Base-by-base conservation (phyloP, 92 coral and sea anemone species). In the Porites divaricata region DNA sequence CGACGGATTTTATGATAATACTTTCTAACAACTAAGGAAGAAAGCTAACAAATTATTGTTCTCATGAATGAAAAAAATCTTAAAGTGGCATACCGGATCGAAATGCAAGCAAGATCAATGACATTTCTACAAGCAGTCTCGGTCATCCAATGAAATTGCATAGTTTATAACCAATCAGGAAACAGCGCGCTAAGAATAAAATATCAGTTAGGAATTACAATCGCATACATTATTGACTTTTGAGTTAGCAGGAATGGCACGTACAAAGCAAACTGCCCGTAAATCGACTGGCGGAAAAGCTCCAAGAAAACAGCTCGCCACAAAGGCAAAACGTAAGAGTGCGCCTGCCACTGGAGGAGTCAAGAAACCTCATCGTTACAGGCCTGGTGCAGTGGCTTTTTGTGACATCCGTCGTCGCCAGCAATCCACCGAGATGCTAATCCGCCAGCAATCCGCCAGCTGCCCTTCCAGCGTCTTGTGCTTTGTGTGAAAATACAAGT, bases 271-370 rank as follows among this genome's bases (percentile, higher is more conserved):
- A 87, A 92, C 95, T 74, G 93, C 93, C 15, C 95, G 91, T 87
- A 93, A 93, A 92, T 92, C 95, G 17, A 91, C 92, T 51, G 95
- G 95, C 54, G 98, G 98, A 80, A 94, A 94, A 81, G 98, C 98
- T 89, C 98, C 98, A 86, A 91, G 98, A 58, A 94, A 94, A 74
- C 94, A 92, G 74, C 93, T 93, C 76, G 96, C 96, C 83, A 93
- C 96, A 70, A 93, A 93, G 81, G 96, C 96, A 70, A 93, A 93
- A 50, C 95, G 95, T 25, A 91, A 91, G 76, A 91, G 95, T 70
- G 95, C 95, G 24, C 95, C 95, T 78, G 95, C 95, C 54, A 89
- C 93, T 74, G 93, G 95, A 68, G 95, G 95, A 85, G 95, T 89
- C 79, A 91, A 91, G 87, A 91, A 91, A 74, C 94, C 94, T 62